Percentiles rank a stretch among this genome's conserved stretches.
Evolutionary conservation across 2,888 invertebrate genomes (phyloP).

Genomic region (Apodemia mormo): DNA sequence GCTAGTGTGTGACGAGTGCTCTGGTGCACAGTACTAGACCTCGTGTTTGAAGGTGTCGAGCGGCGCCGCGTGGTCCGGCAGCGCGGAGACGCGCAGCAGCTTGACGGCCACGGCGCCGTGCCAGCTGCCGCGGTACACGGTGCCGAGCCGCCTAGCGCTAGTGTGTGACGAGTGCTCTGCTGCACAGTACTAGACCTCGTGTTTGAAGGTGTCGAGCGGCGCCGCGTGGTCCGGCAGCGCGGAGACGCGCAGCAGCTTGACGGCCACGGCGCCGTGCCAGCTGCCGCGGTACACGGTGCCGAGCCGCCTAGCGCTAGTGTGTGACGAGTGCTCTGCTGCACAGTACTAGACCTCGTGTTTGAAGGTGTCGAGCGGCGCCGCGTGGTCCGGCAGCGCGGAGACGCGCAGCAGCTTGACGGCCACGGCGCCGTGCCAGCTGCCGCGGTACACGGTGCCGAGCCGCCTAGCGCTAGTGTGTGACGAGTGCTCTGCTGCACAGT

Average conservation of each 20-base stretch:
- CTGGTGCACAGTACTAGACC: constrained; percentile 64
- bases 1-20: constrained; percentile 66
- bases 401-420: constrained; percentile 98
- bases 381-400: constrained; percentile 91
- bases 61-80: constrained; percentile 90
- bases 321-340: too few relatives aligned
- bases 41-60: constrained; percentile 97
- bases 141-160: constrained; percentile 95
- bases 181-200: constrained; percentile 84
- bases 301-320: constrained; percentile 94
- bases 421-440: constrained; percentile 98
- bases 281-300: constrained; percentile 96
- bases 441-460: constrained; percentile 96
- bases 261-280: constrained; percentile 99
- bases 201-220: constrained; percentile 96
- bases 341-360: constrained; percentile 88
- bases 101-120: constrained; percentile 99
- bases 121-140: constrained; percentile 97
- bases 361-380: constrained; percentile 95
- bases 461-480: constrained; percentile 93
- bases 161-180: too few relatives aligned
- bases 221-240: constrained; percentile 91
- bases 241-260: constrained; percentile 96
- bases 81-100: constrained; percentile 94
- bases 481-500: too few relatives aligned